These are phyloP conservation scores for Eupithecia subfuscata DNA, from an alignment of 2,888 invertebrate species.

Conservation along the genomic window DNA sequence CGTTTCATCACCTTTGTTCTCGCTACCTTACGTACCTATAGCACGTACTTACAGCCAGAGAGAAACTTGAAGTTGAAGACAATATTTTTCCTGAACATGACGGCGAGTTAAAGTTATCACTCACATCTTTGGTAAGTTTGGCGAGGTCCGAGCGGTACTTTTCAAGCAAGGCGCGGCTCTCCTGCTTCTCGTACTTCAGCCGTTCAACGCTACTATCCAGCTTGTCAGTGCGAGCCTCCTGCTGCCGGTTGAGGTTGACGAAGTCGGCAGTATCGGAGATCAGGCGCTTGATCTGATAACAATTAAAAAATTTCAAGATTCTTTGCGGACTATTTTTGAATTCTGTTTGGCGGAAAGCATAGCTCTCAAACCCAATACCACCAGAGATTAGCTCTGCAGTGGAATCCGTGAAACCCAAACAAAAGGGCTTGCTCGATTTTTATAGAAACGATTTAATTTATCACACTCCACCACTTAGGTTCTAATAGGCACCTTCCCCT, in stretches of 20 bases:
- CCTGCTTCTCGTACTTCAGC: slow-evolving; percentile 69
- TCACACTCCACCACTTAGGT: too few species aligned
- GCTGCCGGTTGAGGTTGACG: slow-evolving; percentile 63
- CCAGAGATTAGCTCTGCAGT: background rate
- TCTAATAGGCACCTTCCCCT: too few species aligned
- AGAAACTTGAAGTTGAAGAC: background rate
- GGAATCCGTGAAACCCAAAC: background rate
- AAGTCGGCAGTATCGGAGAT: slow-evolving; percentile 63
- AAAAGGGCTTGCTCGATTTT: background rate
- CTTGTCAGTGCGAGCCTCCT: slow-evolving; percentile 70
- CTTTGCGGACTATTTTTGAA: background rate
- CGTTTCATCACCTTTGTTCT: background rate
- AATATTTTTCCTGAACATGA: background rate
- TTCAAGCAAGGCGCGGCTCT: slow-evolving; percentile 59
- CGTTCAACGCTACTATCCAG: slow-evolving; percentile 65
- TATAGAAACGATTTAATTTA: too few species aligned
- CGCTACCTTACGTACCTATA: background rate
- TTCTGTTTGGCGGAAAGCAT: background rate
- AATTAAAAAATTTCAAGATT: background rate
- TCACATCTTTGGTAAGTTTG: slow-evolving; percentile 81
- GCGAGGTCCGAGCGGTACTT: slow-evolving; percentile 72
- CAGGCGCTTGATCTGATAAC: slow-evolving; percentile 71
- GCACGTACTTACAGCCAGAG: background rate
- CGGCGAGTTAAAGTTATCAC: slow-evolving; percentile 31
- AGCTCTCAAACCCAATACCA: background rate